phyloP scores from a whole-genome alignment of 2,888 invertebrate species.

The Drosophila ezoana region DNA sequence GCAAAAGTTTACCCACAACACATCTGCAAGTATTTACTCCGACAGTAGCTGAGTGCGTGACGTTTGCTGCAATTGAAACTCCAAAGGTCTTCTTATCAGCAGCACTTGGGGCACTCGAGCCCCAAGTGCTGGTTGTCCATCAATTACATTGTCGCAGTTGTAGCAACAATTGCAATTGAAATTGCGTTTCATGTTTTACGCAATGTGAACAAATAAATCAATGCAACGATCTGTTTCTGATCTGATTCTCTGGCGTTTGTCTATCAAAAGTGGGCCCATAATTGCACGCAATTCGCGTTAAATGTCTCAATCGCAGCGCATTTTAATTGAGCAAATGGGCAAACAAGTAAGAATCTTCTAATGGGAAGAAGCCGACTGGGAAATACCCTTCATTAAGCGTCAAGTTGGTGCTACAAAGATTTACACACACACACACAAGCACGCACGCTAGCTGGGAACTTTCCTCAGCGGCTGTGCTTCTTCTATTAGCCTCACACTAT shows the following conservation, averaged over 20 bases:
- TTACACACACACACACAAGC: too few relatives aligned
- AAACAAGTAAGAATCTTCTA: not conserved
- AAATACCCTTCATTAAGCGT: too few relatives aligned
- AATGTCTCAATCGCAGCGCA: conserved; percentile 59
- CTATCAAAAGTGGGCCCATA: conserved; percentile 49
- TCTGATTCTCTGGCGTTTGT: conserved; percentile 26
- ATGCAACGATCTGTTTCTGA: conserved; percentile 36
- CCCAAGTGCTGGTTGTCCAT: conserved; percentile 26
- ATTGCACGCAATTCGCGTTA: conserved; percentile 66
- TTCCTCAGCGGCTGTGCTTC: too few relatives aligned
- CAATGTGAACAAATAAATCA: conserved; percentile 68
- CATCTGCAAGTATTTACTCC: not conserved
- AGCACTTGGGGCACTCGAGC: not conserved
- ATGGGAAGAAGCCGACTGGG: too few relatives aligned
- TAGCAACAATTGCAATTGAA: conserved; percentile 45
- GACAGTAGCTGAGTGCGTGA: not conserved
- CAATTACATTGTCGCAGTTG: conserved; percentile 55
- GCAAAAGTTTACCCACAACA: conserved; percentile 3
- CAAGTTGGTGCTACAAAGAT: too few relatives aligned
- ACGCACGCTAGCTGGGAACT: too few relatives aligned
- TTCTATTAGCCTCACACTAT: too few relatives aligned
- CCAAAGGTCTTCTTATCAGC: conserved; percentile 19
- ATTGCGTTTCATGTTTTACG: conserved; percentile 54
- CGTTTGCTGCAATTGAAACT: conserved; percentile 20
- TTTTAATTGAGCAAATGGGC: conserved; percentile 44